phyloP scores from a whole-genome alignment of 2,797 vertebrate species.

The Cephalopachus bancanus region DNA sequence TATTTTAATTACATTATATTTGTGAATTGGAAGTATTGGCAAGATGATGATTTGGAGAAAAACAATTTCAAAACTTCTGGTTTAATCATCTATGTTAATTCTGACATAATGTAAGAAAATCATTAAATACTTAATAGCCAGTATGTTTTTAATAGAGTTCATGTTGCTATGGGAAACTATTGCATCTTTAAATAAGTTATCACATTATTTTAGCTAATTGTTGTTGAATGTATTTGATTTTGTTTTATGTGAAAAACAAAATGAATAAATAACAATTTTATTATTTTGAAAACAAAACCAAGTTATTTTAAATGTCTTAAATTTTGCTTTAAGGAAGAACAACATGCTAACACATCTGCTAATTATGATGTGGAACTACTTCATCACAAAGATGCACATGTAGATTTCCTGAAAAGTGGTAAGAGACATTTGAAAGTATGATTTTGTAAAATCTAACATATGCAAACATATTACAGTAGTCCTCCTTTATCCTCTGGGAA shows the following conservation, averaged over 20 bases:
- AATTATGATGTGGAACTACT: constrained; percentile 99
- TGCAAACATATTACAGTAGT: not conserved
- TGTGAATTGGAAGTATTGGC: not conserved
- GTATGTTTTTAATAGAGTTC: constrained; percentile 41
- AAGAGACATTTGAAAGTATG: not conserved
- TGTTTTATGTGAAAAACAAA: constrained; percentile 77
- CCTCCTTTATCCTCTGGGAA: not conserved
- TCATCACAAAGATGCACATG: constrained; percentile 97
- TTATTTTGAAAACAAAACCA: constrained; percentile 66
- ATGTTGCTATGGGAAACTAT: constrained; percentile 49
- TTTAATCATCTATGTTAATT: constrained; percentile 45
- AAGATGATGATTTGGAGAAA: constrained; percentile 55
- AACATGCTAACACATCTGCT: constrained; percentile 99
- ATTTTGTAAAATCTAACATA: not conserved
- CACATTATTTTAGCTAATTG: constrained; percentile 47
- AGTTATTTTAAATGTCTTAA: constrained; percentile 69
- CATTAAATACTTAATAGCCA: not conserved
- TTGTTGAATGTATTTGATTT: constrained; percentile 78
- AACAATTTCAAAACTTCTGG: constrained; percentile 31
- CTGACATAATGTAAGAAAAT: constrained; percentile 53
- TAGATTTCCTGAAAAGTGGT: constrained; percentile 98
- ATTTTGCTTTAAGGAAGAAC: constrained; percentile 95
- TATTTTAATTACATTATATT: constrained; percentile 53
- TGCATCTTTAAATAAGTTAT: constrained; percentile 87
- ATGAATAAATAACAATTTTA: constrained; percentile 51